Evolutionary conservation across 2,113 vertebrate genomes (phyloP).

Genomic region (Cyprinodon brontotheroides): DNA sequence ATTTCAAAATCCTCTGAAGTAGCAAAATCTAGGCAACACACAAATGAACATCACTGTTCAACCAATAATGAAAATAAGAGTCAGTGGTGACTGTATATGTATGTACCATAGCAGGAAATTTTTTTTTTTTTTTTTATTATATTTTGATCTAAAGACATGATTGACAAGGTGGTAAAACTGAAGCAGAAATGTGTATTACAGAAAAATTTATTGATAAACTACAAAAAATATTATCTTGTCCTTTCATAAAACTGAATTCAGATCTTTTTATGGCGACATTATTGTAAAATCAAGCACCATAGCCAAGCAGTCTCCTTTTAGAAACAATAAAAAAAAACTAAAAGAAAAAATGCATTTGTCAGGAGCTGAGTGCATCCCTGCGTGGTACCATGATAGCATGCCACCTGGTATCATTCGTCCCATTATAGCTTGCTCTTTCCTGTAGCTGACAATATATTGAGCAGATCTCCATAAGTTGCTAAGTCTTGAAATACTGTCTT

Average conservation of each 20-base stretch:
- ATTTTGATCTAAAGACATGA: not conserved
- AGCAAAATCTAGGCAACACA: too few relatives aligned
- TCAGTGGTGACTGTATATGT: too few relatives aligned
- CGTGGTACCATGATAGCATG: too few relatives aligned
- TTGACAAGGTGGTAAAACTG: not conserved
- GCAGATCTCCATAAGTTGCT: too few relatives aligned
- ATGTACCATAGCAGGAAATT: too few relatives aligned
- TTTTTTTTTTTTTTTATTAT: too few relatives aligned
- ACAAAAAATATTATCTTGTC: not conserved
- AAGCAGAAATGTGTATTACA: not conserved
- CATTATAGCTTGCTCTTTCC: too few relatives aligned
- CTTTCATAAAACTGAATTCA: not conserved
- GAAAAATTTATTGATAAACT: not conserved
- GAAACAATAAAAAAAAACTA: not conserved
- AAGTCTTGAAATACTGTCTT: too few relatives aligned
- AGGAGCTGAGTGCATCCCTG: not conserved
- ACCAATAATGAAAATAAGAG: too few relatives aligned
- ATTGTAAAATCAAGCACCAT: not conserved
- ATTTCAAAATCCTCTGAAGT: not conserved
- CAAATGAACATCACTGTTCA: too few relatives aligned
- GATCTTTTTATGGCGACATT: not conserved
- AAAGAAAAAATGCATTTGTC: not conserved
- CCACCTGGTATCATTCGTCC: too few relatives aligned
- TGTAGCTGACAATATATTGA: too few relatives aligned
- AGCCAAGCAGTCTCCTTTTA: not conserved